Percentiles rank a stretch among this genome's conserved stretches.
Evolutionary conservation across 2,888 invertebrate species (phyloP).

Genomic region (Lymantria dispar): DNA sequence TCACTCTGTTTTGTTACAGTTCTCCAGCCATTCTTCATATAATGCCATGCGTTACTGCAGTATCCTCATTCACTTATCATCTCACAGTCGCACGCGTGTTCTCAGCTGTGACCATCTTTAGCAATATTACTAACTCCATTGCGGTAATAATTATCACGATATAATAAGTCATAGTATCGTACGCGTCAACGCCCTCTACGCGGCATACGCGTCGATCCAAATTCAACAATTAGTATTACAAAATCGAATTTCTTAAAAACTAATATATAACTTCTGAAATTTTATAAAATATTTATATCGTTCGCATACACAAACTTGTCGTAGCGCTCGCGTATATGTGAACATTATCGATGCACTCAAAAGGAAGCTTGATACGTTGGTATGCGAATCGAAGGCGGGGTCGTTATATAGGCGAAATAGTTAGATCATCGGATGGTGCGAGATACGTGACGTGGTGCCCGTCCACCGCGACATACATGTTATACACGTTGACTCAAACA

Average conservation of each 20-base stretch:
- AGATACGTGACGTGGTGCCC: conserved; percentile 19
- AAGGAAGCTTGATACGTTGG: conserved; percentile 43
- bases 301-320: conserved; percentile 58
- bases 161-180: conserved; percentile 2
- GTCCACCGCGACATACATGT: conserved; percentile 12
- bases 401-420: conserved; percentile 46
- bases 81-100: conserved; percentile 37
- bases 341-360: conserved; percentile 46
- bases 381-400: conserved; percentile 45
- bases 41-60: conserved; percentile 48
- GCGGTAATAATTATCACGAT: conserved; percentile 1
- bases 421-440: conserved; percentile 51
- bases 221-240: conserved; percentile 60
- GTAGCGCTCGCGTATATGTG: conserved; percentile 59
- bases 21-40: conserved; percentile 37
- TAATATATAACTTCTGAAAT: conserved; percentile 66
- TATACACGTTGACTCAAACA: conserved; percentile 36
- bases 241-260: conserved; percentile 68
- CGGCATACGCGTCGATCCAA: conserved; percentile 34
- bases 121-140: background rate
- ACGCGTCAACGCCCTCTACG: conserved; percentile 14
- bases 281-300: conserved; percentile 70
- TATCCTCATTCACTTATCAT: conserved; percentile 68
- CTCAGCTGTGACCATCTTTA: background rate
- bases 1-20: conserved; percentile 46